Evolutionary conservation across 2,113 vertebrate genomes (phyloP), one percentile per base, ranked within the genome.

Genomic region (Labrus mixtus): DNA sequence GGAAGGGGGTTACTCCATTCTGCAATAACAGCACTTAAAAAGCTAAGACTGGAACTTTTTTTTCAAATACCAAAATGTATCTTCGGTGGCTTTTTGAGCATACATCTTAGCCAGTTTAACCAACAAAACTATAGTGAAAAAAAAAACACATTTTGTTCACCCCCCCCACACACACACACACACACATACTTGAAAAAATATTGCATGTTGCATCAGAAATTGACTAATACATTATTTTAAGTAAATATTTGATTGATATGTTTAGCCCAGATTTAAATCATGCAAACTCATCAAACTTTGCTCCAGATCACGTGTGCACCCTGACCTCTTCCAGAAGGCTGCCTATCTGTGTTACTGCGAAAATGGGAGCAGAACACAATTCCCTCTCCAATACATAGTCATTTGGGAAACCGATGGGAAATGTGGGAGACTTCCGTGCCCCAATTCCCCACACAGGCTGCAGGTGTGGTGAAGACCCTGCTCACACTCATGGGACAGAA

Each of bases 361-460:
- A 76, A 90, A 89, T 69, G 76, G 73, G 87, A 93, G 82, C 74
- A 89, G 82, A 78, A 76, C 58, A 67, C 71, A 77, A 83, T 87
- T 91, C 84, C 82, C 87, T 83, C 74, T 82, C 73, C 23, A 59
- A 75, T 81, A 80, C 50, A 72, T 78, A 83, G 65, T 88, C 76
- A 89, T 89, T 90, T 80, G 90, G 78, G 86, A 85, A 85, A 85
- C 85, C 62, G 13, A 76, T 66, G 86, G 90, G 79, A 84, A 79
- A 62, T 85, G 86, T 84, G 83, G 81, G 83, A 93, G 78, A 90
- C 82, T 70, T 76, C 17, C 25, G 63, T 15, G 71, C 78, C 88
- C 64, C 55, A 86, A 93, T 94, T 94, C 94, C 92, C 93, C 73
- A 55, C 79, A 77, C 83, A 91, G 91, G 92, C 87, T 94, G 92